phyloP scores from a whole-genome alignment of 2,888 invertebrate genomes.

The Acanthopleura granulata region DNA sequence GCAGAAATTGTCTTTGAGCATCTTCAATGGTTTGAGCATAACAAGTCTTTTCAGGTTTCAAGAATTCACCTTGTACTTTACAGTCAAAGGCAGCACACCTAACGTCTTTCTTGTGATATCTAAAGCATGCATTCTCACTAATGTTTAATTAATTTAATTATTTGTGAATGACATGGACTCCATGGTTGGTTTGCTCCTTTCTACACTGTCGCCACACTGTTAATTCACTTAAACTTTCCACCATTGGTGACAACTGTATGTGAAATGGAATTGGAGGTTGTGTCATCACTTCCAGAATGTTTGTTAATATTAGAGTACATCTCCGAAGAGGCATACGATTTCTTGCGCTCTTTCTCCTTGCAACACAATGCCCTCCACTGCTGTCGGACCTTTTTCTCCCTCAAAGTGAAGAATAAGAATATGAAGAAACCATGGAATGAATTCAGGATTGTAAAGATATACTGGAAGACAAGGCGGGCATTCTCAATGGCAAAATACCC shows the following conservation, averaged over 20 bases:
- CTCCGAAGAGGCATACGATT: neutral
- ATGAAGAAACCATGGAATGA: conserved; percentile 59
- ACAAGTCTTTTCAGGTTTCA: no score
- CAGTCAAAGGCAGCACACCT: no score
- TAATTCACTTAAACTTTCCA: neutral
- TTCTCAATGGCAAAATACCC: conserved; percentile 62
- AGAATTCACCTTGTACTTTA: no score
- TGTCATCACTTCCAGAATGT: neutral
- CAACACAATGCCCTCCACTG: conserved; percentile 46
- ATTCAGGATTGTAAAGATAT: conserved; percentile 64
- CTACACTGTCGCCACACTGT: neutral
- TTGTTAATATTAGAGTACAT: neutral
- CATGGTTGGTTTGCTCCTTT: no score
- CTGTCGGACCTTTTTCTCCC: conserved; percentile 47
- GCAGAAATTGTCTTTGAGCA: no score
- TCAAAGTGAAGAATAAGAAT: conserved; percentile 53
- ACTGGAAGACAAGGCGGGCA: conserved; percentile 57
- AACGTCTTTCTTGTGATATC: no score
- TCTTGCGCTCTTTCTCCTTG: conserved; percentile 20
- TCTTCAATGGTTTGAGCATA: no score
- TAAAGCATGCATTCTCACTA: no score
- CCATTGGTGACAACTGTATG: neutral
- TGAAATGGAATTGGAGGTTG: neutral
- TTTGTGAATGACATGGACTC: no score
- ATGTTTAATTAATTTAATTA: no score